Conservation (phyloP, 2,888 invertebrate genomes). For the Pseudoips prasinana region DNA sequence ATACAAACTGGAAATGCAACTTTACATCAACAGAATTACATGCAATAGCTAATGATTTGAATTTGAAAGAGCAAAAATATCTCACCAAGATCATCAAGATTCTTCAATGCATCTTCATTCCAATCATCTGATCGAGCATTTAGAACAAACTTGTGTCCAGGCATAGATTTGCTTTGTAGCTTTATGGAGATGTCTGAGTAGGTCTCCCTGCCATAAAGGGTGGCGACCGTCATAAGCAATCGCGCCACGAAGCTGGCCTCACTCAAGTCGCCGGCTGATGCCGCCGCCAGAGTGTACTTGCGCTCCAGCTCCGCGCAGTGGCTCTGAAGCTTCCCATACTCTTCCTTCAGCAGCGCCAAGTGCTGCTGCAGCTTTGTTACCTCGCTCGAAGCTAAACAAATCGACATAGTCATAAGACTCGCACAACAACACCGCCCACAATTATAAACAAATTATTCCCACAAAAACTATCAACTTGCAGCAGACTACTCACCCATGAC, state of each 20-base stretch:
- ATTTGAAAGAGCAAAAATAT: no score
- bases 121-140: conserved; percentile 94
- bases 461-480: conserved; percentile 32
- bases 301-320: conserved; percentile 91
- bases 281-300: conserved; percentile 90
- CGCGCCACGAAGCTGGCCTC: conserved; percentile 93
- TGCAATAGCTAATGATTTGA: no score
- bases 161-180: conserved; percentile 86
- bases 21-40: no score
- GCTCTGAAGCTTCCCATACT: conserved; percentile 94
- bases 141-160: conserved; percentile 95
- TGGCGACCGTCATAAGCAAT: conserved; percentile 89
- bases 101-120: conserved; percentile 87
- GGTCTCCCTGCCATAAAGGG: conserved; percentile 89
- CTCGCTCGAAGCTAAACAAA: conserved; percentile 80
- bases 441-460: conserved; percentile 40
- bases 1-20: no score
- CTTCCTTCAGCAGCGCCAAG: conserved; percentile 91
- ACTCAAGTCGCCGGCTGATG: conserved; percentile 83
- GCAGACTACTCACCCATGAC: conserved; percentile 67
- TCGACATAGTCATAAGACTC: conserved; percentile 46
- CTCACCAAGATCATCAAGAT: conserved; percentile 85
- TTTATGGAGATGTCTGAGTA: conserved; percentile 92
- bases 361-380: conserved; percentile 91
- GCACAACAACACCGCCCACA: conserved; percentile 65